Evolutionary conservation across 1,140 invertebrate species (phyloP), one percentile per base, ranked within the genome.

Genomic region (Pseudomyrmex flavicornis): DNA sequence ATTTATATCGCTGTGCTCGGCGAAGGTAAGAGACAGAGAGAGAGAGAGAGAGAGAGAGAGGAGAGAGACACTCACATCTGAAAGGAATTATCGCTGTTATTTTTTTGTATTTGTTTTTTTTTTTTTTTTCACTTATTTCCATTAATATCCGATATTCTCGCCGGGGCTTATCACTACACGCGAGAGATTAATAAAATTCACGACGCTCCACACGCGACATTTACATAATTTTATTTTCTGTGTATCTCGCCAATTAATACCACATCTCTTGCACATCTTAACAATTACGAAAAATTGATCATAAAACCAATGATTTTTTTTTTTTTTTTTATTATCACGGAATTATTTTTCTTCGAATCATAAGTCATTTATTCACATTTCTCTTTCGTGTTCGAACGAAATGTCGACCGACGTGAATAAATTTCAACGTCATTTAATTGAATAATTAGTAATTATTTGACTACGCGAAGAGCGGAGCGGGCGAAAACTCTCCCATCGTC

Each of bases 1-100:
- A 84, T 89, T 92, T 92, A 35, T 35, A 91, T 92, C 88, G 89
- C 73, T 26, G 52, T 50, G 82, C 79, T 58, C 62, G 69, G 73
- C 54, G 74, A 74, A 88, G 72, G 68, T 59, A 65, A 17, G 17
- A 61, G 68, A 17, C 63, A n/a, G n/a, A n/a, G n/a, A 72, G 69
- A 48, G 72, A 58, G 35, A 35, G 5, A 7, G 35, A 35, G 35
- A 35, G 35, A 72, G 69, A 48, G 72, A 58, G 35, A 35, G 35
- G 5, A 7, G 35, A 35, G 35, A 35, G 35, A 35, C 5, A 35
- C 59, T 61, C 20, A 20, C 35, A 17, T 59, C 13, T 9, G 17
- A 74, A 88, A 69, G 65, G 79, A 85, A 84, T 89, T 88, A 85
- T 89, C 85, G 63, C 59, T 44, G 35, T 35, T 35, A 17, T 35